Conservation (phyloP, 1,140 invertebrate species). For the Drosophila obscura region DNA sequence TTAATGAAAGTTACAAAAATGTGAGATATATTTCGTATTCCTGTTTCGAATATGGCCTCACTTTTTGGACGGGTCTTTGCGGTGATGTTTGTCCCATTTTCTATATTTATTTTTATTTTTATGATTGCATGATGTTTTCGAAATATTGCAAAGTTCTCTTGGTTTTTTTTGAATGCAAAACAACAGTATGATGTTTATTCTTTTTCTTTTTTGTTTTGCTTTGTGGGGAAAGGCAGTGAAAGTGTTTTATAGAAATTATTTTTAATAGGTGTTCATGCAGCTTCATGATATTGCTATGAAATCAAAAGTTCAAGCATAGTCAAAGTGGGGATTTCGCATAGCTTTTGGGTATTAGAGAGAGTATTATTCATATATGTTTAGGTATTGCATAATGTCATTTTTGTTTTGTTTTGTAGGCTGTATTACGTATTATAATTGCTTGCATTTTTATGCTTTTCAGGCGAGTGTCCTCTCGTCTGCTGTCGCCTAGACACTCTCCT, state of each 20-base stretch:
- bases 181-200: slow-evolving; percentile 29
- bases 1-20: slow-evolving; percentile 74
- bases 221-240: slow-evolving; percentile 67
- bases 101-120: slow-evolving; percentile 27
- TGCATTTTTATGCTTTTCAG: slow-evolving; percentile 8
- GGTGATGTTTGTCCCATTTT: slow-evolving; percentile 76
- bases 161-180: slow-evolving; percentile 33
- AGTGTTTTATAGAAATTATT: slow-evolving; percentile 54
- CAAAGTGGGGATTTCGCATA: slow-evolving; percentile 3
- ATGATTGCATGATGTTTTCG: slow-evolving; percentile 41
- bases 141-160: slow-evolving; percentile 52
- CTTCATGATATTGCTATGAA: slow-evolving; percentile 9
- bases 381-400: slow-evolving; percentile 53
- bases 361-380: slow-evolving; percentile 30
- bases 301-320: slow-evolving; percentile 35
- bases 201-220: slow-evolving; percentile 17
- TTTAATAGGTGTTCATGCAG: slow-evolving; percentile 41
- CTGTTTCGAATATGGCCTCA: slow-evolving; percentile 41
- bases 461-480: not conserved
- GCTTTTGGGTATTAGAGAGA: slow-evolving; percentile 10
- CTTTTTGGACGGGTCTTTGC: slow-evolving; percentile 77
- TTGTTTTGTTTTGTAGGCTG: slow-evolving; percentile 37
- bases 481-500: slow-evolving; percentile 76
- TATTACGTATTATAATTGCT: slow-evolving; percentile 55
- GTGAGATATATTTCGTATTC: slow-evolving; percentile 48